Conservation (phyloP, 2,797 vertebrate genomes). For the Microctenopoma lineatum region DNA sequence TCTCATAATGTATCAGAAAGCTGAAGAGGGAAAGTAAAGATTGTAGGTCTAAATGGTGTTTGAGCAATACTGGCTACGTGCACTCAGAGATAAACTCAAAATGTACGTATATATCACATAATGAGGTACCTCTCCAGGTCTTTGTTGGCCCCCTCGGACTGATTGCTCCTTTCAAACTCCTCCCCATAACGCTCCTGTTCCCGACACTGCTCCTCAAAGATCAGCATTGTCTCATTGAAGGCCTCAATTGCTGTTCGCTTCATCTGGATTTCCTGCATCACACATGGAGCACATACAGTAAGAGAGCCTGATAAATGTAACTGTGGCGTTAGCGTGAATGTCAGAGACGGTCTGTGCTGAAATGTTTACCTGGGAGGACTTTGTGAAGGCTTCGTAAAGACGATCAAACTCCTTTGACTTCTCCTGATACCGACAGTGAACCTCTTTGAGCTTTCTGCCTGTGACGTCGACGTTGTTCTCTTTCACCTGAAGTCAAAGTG, state of each 20-base stretch:
- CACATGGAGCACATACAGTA: constrained; percentile 8
- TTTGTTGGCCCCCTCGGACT: constrained; percentile 85
- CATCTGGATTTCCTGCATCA: constrained; percentile 95
- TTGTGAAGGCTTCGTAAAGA: constrained; percentile 94
- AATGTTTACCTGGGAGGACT: constrained; percentile 90
- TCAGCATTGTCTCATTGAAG: constrained; percentile 95
- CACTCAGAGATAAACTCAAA: background rate
- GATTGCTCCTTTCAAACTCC: constrained; percentile 84
- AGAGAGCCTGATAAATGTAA: background rate
- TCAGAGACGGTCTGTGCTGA: background rate
- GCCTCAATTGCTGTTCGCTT: constrained; percentile 95
- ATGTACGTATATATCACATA: background rate
- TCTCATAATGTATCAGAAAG: constrained; percentile 98
- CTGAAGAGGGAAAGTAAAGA: constrained; percentile 70
- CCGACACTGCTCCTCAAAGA: constrained; percentile 95
- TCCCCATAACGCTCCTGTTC: constrained; percentile 93
- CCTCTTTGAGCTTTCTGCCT: constrained; percentile 94
- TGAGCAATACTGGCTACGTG: background rate
- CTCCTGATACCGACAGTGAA: constrained; percentile 93
- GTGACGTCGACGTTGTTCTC: constrained; percentile 93
- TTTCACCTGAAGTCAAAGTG: constrained; percentile 86
- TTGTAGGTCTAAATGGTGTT: constrained; percentile 16
- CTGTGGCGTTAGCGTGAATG: background rate
- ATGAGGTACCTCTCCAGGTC: constrained; percentile 90
- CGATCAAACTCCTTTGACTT: constrained; percentile 95